Evolutionary conservation across 2,888 invertebrate genomes (phyloP).

Genomic region (Catotricha subobsoleta): DNA sequence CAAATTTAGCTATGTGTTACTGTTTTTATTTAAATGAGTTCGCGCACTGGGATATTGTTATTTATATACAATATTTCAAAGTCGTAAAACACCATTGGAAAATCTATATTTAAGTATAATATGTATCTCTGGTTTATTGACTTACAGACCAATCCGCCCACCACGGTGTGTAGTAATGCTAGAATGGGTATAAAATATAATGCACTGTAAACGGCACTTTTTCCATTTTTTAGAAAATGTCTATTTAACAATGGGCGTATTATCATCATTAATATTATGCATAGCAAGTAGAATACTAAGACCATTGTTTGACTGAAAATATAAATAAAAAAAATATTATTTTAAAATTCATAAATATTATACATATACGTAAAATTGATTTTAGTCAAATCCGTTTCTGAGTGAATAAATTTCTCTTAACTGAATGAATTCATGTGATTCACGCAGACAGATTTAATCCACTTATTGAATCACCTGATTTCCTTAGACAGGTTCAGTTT

Average conservation of each 20-base stretch:
- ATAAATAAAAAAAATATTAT: slow-evolving; percentile 8
- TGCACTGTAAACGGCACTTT: slow-evolving; percentile 77
- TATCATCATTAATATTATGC: slow-evolving; percentile 58
- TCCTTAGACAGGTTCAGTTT: no score
- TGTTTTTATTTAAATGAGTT: no score
- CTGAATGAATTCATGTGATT: no score
- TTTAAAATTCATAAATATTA: background rate
- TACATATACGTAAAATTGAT: no score
- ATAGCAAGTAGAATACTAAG: slow-evolving; percentile 73
- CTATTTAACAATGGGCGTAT: slow-evolving; percentile 58
- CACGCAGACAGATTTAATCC: no score
- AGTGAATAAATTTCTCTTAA: no score
- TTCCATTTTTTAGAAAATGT: slow-evolving; percentile 47
- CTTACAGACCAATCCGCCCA: slow-evolving; percentile 84
- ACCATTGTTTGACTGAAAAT: slow-evolving; percentile 73
- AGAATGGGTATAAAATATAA: slow-evolving; percentile 86
- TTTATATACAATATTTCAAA: no score
- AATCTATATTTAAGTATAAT: no score
- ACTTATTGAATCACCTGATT: background rate
- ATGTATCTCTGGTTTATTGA: slow-evolving; percentile 12
- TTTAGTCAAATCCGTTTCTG: no score
- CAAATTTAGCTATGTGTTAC: no score
- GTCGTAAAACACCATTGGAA: no score
- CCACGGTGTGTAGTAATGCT: slow-evolving; percentile 67
- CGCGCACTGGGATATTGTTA: no score